Conservation (phyloP, 92 coral and sea anemone genomes). For the Muricea muricata region DNA sequence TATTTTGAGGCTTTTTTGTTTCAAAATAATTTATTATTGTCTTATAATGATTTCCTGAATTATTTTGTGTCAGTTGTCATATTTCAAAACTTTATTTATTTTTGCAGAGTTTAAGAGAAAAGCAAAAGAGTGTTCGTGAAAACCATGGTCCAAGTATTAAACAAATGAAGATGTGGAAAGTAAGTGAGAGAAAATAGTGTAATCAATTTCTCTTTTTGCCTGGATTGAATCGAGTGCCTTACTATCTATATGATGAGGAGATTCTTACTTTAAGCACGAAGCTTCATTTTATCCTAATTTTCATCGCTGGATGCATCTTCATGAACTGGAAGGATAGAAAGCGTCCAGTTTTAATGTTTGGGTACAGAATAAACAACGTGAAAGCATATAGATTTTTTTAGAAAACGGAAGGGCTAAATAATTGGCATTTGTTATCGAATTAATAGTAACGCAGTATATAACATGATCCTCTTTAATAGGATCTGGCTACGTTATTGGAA, state of each 20-base stretch:
- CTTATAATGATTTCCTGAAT: background rate
- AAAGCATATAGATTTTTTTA: background rate
- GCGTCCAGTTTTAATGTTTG: no score
- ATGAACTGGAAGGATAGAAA: no score
- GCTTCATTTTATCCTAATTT: no score
- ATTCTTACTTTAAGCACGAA: no score
- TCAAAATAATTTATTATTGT: no score
- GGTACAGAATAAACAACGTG: no score
- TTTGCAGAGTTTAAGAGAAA: constrained; percentile 90
- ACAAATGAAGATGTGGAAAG: constrained; percentile 99
- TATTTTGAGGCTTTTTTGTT: no score
- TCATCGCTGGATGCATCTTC: no score
- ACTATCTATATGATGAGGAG: background rate
- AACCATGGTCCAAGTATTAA: constrained; percentile 96
- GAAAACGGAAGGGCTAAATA: background rate
- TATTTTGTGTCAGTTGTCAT: background rate
- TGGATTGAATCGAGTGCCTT: background rate
- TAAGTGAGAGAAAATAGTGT: constrained; percentile 43
- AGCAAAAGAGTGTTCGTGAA: constrained; percentile 91
- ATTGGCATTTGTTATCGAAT: background rate
- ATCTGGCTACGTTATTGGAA: constrained; percentile 85
- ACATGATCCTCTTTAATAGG: constrained; percentile 55
- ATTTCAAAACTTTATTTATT: background rate
- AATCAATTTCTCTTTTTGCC: background rate
- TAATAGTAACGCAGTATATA: no score